A percentile compares a stretch with the other conserved stretches of the same genome.
Evolutionary conservation across 2,888 invertebrate genomes (phyloP).

Genomic region (Eilema depressum): DNA sequence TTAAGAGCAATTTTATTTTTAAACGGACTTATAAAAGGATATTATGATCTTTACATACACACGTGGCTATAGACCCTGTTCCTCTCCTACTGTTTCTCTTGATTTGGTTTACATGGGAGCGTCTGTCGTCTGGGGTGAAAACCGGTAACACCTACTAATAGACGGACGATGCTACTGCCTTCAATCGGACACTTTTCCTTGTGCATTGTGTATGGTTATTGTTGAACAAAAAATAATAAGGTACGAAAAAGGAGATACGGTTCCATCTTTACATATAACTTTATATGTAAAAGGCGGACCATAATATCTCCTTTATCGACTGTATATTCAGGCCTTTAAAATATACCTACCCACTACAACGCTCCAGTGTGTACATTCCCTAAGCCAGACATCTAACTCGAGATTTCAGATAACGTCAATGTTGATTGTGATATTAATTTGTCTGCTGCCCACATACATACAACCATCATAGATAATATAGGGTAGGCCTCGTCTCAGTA

Average conservation of each 20-base stretch:
- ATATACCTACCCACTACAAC: too few relatives aligned
- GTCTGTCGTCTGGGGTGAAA: too few relatives aligned
- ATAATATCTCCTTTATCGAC: too few relatives aligned
- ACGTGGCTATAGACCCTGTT: neutral
- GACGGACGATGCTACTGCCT: too few relatives aligned
- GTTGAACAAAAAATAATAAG: too few relatives aligned
- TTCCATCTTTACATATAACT: too few relatives aligned
- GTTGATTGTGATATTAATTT: conserved; percentile 4
- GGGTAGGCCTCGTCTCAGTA: neutral
- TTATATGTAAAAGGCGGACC: too few relatives aligned
- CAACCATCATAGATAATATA: neutral
- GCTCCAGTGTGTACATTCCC: conserved; percentile 9
- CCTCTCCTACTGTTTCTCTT: neutral
- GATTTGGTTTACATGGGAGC: neutral
- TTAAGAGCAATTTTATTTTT: neutral
- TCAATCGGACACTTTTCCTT: too few relatives aligned
- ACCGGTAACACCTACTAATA: too few relatives aligned
- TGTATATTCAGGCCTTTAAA: too few relatives aligned
- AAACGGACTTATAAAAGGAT: neutral
- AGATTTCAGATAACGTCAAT: conserved; percentile 17
- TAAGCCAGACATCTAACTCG: conserved; percentile 9
- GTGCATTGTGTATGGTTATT: too few relatives aligned
- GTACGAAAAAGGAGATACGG: too few relatives aligned
- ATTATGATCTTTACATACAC: neutral
- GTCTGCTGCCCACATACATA: neutral